These are phyloP conservation scores for Chroicocephalus ridibundus DNA, from an alignment of 2,113 vertebrate species.

Conservation along the genomic window DNA sequence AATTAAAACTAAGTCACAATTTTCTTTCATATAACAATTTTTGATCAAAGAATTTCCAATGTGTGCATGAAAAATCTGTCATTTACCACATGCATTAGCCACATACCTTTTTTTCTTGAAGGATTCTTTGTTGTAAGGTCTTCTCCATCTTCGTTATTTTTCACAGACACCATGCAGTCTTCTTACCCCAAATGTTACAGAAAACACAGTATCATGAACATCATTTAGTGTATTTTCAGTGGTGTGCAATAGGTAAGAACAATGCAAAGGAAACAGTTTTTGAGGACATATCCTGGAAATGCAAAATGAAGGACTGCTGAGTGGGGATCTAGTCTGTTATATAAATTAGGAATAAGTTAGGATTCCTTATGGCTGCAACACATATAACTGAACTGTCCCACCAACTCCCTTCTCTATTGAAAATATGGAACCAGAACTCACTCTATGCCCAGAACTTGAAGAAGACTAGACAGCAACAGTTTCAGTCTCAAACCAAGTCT, in stretches of 20 bases:
- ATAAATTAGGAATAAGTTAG: neutral
- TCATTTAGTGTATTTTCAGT: neutral
- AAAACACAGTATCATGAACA: neutral
- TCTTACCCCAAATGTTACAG: neutral
- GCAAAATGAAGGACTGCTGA: neutral
- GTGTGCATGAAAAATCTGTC: neutral
- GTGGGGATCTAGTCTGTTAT: neutral
- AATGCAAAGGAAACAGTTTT: neutral
- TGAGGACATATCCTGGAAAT: neutral
- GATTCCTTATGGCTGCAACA: neutral
- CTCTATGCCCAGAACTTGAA: neutral
- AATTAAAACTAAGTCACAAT: neutral
- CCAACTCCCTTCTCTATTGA: neutral
- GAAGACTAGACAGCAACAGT: neutral
- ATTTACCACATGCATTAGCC: neutral
- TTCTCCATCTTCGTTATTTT: neutral
- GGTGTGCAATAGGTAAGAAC: neutral
- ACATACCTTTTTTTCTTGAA: neutral
- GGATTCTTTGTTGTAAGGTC: neutral
- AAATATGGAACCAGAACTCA: neutral
- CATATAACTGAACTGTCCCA: neutral
- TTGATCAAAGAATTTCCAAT: neutral
- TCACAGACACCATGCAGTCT: neutral
- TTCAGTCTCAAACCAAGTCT: neutral
- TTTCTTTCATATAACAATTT: neutral